Base-by-base conservation (phyloP, 1,140 invertebrate species). In the Dufourea novaeangliae region DNA sequence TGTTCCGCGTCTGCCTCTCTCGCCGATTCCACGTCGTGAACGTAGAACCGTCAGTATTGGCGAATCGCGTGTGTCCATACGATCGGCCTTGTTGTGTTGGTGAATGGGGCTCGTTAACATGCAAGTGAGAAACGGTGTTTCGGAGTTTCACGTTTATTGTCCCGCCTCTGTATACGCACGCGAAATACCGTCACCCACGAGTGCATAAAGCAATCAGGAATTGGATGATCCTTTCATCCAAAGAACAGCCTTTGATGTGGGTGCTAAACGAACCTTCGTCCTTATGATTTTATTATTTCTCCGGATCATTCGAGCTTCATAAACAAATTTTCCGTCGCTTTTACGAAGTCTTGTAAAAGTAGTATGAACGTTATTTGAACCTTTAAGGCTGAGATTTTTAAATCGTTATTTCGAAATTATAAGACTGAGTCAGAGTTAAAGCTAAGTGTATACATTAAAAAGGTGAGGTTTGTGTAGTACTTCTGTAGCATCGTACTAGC, bases 121-220 rank as follows among this genome's bases (percentile, higher is more conserved):
- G 14, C 1, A 74, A 63, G 57, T 29, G 70, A 27, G 32, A 52
- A 72, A 63, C n/a, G 7, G 12, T 22, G 62, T 56, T 52, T 37
- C 17, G 0, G 20, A 50, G 41, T 61, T 62, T 34, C 39, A 12
- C 41, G 20, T 44, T 70, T 69, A 57, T 57, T 57, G 34, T 69
- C 67, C 41, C 14, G n/a, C 17, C 25, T 4, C 8, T n/a, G n/a
- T n/a, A 25, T 25, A 3, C 22, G 25, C 10, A 4, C 27, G 17
- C 12, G 11, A 10, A 27, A n/a, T 25, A 39, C 3, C 32, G 5
- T 27, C 5, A 2, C 25, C n/a, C 52, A 11, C 0, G 22, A 29
- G 67, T 39, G 34, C n/a, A 17, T 57, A 29, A 41, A 69, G 14
- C 20, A 29, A 57, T 70, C 7, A 29, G 3, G 22, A 14, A 70